Evolutionary conservation across 2,797 vertebrate species (phyloP), one percentile per base, ranked within the genome.

Genomic region (Megalops cyprinoides): DNA sequence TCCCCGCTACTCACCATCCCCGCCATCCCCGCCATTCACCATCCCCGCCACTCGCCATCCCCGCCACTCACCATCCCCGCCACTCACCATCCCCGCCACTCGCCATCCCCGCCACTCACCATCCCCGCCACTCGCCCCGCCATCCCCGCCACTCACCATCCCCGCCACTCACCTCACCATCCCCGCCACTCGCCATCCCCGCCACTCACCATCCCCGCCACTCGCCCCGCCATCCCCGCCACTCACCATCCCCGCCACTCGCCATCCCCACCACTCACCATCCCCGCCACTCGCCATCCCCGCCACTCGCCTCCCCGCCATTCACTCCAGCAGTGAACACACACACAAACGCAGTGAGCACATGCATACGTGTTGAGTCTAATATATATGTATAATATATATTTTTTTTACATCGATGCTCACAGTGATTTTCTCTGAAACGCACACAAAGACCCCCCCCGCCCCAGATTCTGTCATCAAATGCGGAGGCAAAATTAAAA

Each of bases 401-500:
- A 15, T 34, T 31, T 25, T 28, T 60, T 44, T 80, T 60, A 23
- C 49, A 25, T 39, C 28, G 12, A 0, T 69, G n/a, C 34, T 81
- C 7, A 56, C 4, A 23, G 25, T 48, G 7, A 49, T 74, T 74
- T 49, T 23, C n/a, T 55, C 42, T n/a, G n/a, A n/a, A n/a, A n/a
- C n/a, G n/a, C n/a, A n/a, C n/a, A n/a, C 82, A 88, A 88, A 89
- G 85, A 81, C 83, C 82, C 34, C 2, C 1, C 28, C 9, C 2
- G 31, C 65, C 65, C 65, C 18, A 65, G 67, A 92, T 92, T 92
- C 92, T 89, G 92, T 91, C 91, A 91, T 87, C 87, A 90, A 90
- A 88, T 88, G 90, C 87, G 42, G 88, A 90, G 90, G 90, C 88
- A 85, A 93, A 95, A 95, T 95, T 95, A 95, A 95, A 95, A 94